Evolutionary conservation across 2,888 invertebrate genomes (phyloP).

Genomic region (Bellardia bayeri): DNA sequence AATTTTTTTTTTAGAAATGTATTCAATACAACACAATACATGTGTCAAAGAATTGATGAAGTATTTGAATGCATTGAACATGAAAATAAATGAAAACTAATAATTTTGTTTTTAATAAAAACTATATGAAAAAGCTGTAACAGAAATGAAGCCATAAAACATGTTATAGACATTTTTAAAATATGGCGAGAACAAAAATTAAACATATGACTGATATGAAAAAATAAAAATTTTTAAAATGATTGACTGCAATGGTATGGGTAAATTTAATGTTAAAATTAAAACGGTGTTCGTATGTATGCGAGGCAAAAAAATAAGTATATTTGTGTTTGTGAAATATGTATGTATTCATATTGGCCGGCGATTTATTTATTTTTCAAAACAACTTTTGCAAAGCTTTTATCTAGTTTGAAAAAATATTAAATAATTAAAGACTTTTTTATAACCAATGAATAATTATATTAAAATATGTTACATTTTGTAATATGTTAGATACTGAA

Average conservation of each 20-base stretch:
- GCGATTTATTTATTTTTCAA: not conserved
- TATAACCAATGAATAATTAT: no score
- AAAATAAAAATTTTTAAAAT: conserved; percentile 8
- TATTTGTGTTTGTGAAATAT: not conserved
- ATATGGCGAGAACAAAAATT: not conserved
- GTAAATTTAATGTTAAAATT: not conserved
- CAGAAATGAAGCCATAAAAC: conserved; percentile 35
- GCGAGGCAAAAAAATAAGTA: not conserved
- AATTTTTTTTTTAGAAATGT: conserved; percentile 26
- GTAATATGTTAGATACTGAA: no score
- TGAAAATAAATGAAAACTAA: conserved; percentile 44
- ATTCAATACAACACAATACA: conserved; percentile 39
- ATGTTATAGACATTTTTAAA: conserved; percentile 6
- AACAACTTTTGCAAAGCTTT: no score
- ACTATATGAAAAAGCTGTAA: not conserved
- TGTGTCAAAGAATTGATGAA: conserved; percentile 51
- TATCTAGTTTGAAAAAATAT: no score
- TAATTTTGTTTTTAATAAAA: conserved; percentile 16
- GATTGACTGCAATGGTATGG: not conserved
- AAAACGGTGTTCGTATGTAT: not conserved
- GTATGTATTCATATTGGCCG: not conserved
- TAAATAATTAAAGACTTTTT: no score
- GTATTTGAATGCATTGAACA: conserved; percentile 43
- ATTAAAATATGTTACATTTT: no score
- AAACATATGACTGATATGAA: conserved; percentile 50